Conservation (phyloP, 2,113 vertebrate genomes). For the Montifringilla adamsi region DNA sequence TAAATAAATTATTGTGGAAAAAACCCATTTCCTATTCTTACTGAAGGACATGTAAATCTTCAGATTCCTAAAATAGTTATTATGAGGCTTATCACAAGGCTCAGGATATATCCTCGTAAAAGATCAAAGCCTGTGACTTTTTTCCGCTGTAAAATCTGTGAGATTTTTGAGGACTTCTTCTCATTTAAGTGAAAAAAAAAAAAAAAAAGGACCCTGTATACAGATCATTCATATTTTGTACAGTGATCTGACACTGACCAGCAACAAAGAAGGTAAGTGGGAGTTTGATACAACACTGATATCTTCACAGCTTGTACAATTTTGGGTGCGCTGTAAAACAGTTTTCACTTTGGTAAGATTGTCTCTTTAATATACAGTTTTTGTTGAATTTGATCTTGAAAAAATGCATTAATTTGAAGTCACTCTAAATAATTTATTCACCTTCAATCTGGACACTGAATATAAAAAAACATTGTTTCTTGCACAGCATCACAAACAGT, state of each 20-base stretch:
- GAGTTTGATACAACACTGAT: neutral
- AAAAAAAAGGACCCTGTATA: neutral
- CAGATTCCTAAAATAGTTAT: neutral
- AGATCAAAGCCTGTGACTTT: neutral
- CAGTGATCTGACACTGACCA: neutral
- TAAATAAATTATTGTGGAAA: neutral
- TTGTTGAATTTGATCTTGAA: neutral
- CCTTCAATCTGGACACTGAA: neutral
- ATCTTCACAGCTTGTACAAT: neutral
- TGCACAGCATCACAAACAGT: neutral
- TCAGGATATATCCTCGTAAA: neutral
- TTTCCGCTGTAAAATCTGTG: neutral
- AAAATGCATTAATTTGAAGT: neutral
- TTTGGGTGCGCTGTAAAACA: neutral
- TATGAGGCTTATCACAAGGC: neutral
- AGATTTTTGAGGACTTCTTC: neutral
- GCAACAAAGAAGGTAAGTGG: fast-evolving
- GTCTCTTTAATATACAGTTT: fast-evolving
- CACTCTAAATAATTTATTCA: neutral
- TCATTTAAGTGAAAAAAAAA: neutral
- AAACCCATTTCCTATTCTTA: neutral
- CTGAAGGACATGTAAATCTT: neutral
- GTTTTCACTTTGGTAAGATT: neutral
- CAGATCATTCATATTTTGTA: neutral
- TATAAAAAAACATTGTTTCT: neutral